A percentile compares a stretch with the other conserved stretches of the same genome.
These are phyloP conservation scores for Caenorhabditis sinica DNA, from an alignment of 2,888 invertebrate genomes.

Conservation along the genomic window DNA sequence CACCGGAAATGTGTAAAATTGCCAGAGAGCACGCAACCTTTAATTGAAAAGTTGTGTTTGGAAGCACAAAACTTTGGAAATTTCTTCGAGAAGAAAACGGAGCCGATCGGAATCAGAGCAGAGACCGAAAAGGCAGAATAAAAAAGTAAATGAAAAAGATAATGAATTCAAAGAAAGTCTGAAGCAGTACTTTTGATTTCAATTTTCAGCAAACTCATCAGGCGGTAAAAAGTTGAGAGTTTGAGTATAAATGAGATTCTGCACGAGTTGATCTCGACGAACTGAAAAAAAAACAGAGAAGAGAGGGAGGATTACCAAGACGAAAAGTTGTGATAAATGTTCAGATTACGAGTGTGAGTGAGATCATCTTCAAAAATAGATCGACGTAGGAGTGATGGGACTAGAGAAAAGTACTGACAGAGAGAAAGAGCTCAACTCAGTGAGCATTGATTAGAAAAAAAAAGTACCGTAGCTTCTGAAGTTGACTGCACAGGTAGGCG, in stretches of 20 bases:
- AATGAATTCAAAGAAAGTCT: slow-evolving; percentile 4
- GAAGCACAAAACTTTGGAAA: slow-evolving; percentile 6
- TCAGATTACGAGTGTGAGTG: slow-evolving; percentile 11
- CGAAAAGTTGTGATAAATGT: slow-evolving; percentile 34
- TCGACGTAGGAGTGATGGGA: slow-evolving; percentile 9
- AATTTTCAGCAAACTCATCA: not conserved
- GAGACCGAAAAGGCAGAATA: slow-evolving; percentile 6
- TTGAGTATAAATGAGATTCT: not conserved
- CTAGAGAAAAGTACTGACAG: not conserved
- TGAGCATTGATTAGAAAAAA: not conserved
- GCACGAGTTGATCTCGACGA: not conserved
- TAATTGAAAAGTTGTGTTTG: slow-evolving; percentile 38
- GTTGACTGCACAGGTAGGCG: too few relatives aligned
- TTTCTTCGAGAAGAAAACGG: not conserved
- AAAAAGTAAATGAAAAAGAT: not conserved
- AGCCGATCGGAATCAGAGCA: slow-evolving; percentile 20
- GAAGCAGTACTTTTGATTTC: not conserved
- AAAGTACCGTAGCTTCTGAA: too few relatives aligned
- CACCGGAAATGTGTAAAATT: slow-evolving; percentile 45
- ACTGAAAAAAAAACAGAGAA: not conserved
- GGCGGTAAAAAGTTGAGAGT: slow-evolving; percentile 8
- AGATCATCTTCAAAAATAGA: slow-evolving; percentile 18
- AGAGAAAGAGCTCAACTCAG: too few relatives aligned
- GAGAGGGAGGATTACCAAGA: slow-evolving; percentile 10
- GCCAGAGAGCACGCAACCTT: slow-evolving; percentile 41